These are phyloP conservation scores for Hemiscyllium ocellatum DNA, from an alignment of 2,113 vertebrate genomes.

Conservation along the genomic window DNA sequence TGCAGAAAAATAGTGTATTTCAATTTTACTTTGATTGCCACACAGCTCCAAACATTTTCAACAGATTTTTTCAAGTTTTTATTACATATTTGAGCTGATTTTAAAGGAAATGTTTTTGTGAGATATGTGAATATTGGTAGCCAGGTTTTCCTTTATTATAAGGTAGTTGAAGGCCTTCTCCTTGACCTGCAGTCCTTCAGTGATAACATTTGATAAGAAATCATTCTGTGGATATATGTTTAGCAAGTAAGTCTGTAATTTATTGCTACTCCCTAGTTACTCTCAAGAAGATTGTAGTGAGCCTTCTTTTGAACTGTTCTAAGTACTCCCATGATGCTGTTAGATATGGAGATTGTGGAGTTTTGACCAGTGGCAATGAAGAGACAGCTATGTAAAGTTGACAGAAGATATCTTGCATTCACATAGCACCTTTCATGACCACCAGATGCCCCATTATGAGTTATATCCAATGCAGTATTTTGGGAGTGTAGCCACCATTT, in stretches of 20 bases:
- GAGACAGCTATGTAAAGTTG: not conserved
- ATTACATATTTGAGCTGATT: not conserved
- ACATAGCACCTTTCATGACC: no score
- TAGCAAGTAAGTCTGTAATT: not conserved
- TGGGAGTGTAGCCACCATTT: no score
- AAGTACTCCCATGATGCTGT: not conserved
- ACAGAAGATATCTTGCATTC: not conserved
- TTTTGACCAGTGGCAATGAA: not conserved
- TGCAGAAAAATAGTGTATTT: not conserved
- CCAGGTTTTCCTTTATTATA: not conserved
- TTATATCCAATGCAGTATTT: no score
- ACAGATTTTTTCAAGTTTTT: not conserved
- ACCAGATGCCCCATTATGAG: no score
- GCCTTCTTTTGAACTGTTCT: not conserved
- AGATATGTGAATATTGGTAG: not conserved
- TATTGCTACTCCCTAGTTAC: not conserved
- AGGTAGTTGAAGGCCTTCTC: not conserved
- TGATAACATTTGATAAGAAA: not conserved
- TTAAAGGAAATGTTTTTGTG: not conserved
- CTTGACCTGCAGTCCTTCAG: not conserved
- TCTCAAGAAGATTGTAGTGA: not conserved
- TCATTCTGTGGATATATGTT: not conserved
- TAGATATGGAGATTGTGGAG: not conserved
- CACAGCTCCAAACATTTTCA: not conserved
- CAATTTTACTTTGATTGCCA: not conserved